These are phyloP conservation scores for Ailuropoda melanoleuca DNA, from an alignment of 2,113 vertebrate genomes.

Conservation along the genomic window DNA sequence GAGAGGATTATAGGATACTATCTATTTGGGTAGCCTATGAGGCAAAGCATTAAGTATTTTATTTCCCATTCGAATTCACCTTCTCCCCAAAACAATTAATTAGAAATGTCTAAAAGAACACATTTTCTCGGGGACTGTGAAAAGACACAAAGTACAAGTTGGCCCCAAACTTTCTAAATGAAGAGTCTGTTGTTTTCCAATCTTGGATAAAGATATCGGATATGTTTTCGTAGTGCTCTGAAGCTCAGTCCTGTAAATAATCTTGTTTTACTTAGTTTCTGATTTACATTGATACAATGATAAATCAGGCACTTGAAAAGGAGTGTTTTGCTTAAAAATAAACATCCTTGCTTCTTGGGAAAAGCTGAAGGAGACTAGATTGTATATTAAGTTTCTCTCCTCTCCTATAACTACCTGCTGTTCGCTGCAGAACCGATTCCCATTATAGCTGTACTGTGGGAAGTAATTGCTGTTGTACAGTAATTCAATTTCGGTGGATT, in stretches of 20 bases:
- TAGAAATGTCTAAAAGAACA: background rate
- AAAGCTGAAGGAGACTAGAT: slow-evolving; percentile 71
- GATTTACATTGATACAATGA: slow-evolving; percentile 70
- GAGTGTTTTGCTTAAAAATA: slow-evolving; percentile 72
- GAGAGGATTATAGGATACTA: no score
- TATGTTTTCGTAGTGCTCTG: slow-evolving; percentile 30
- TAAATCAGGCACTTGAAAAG: slow-evolving; percentile 69
- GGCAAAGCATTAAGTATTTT: background rate
- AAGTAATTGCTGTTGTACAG: slow-evolving; percentile 92
- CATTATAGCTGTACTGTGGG: slow-evolving; percentile 85
- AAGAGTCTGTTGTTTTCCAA: slow-evolving; percentile 53
- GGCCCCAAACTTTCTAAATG: background rate
- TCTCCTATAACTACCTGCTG: slow-evolving; percentile 78
- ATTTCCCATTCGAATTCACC: background rate
- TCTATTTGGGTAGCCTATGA: background rate
- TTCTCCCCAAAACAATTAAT: background rate
- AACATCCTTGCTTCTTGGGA: slow-evolving; percentile 51
- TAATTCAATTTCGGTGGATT: slow-evolving; percentile 93
- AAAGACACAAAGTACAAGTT: background rate
- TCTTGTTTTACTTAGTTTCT: slow-evolving; percentile 55
- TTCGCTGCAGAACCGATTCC: slow-evolving; percentile 82
- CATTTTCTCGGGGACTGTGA: background rate
- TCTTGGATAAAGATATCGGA: background rate
- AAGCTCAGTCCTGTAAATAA: slow-evolving; percentile 51
- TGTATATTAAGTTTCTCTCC: slow-evolving; percentile 71